Base-by-base conservation (phyloP, 2,797 vertebrate species). In the Rhincodon typus region DNA sequence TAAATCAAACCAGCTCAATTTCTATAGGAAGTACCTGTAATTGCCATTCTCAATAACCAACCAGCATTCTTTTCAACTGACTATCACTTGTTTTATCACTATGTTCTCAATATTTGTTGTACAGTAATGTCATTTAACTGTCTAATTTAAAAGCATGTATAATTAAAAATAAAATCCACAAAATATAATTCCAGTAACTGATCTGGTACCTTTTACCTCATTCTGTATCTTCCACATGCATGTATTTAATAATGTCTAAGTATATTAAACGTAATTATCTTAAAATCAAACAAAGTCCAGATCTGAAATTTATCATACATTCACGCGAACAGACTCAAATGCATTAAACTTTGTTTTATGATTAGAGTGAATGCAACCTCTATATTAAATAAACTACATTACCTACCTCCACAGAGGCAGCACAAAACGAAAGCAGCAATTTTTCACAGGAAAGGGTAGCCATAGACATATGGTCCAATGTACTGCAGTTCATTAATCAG, bases 361-460 rank as follows among this genome's bases (percentile, higher is more conserved):
- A 38, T 94, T 94, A 94, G 42, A 19, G 46, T 77, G 70, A 95
- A 95, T 50, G 50, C 46, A 95, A 95, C 94, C 70, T 95, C 69
- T 53, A 95, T 95, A 95, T 77, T 30, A 53, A 95, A 77, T 95
- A 95, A 94, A 53, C 94, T 95, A 74, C 94, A 94, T 94, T 95
- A 95, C 94, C 94, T 95, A 95, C 94, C 94, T 95, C 94, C 94
- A 95, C 17, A 95, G 94, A 95, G 94, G 94, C 94, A 95, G 94
- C 69, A 1, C 94, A 95, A 95, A 53, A 95, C 66, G 90, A 93
- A 69, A 93, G 90, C 70, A 77, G 69, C 70, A 95, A 95, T 95
- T 74, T 95, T 95, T 95, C 94, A 95, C 70, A 74, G 94, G 70
- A 95, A 74, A 74, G 70, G 50, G 69, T 95, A 95, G 67, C 94